Evolutionary conservation across 2,797 vertebrate genomes (phyloP), one percentile per base, ranked within the genome.

Genomic region (Rhinoraja longicauda): DNA sequence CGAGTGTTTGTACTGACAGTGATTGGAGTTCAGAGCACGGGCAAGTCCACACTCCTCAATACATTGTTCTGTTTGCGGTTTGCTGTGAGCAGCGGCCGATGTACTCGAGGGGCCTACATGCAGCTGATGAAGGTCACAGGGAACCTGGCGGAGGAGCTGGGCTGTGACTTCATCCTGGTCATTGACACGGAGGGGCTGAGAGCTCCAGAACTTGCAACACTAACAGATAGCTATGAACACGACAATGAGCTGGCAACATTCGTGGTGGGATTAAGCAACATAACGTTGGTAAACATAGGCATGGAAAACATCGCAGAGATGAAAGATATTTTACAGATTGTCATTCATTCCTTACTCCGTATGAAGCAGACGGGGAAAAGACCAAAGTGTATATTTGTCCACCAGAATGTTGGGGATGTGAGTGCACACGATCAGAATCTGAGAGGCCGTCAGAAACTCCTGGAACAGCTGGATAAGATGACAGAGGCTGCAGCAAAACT

Each of bases 1-100:
- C 96, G 95, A 21, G 94, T 96, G 59, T 94, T 96, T 79, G 97
- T 97, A 53, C 93, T 98, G 93, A 96, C 97, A 0, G 95, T 95
- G 2, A 94, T 97, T 3, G 96, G 96, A 0, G 94, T 93, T 2
- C 95, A 96, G 1, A 95, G 95, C 93, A 96, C 96, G 0, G 96
- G 96, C 17, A 97, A 96, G 84, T 96, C 96, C 5, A 96, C 95
- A 1, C 95, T 97, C 0, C 96, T 97, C 59, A 96, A 96, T 93
- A 95, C 95, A 93, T 96, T 97, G 96, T 97, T 97, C 75, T 96
- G 96, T 4, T 93, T 97, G 26, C 96, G 95, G 93, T 97, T 98
- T 93, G 95, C 95, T 64, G 95, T 95, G 0, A 94, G 96, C 72
- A 95, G 94, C 94, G 94, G 95, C 39, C 93, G 94, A 3, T 94